These are phyloP conservation scores for Dryas iulia DNA, from an alignment of 1,140 invertebrate genomes.

Conservation along the genomic window DNA sequence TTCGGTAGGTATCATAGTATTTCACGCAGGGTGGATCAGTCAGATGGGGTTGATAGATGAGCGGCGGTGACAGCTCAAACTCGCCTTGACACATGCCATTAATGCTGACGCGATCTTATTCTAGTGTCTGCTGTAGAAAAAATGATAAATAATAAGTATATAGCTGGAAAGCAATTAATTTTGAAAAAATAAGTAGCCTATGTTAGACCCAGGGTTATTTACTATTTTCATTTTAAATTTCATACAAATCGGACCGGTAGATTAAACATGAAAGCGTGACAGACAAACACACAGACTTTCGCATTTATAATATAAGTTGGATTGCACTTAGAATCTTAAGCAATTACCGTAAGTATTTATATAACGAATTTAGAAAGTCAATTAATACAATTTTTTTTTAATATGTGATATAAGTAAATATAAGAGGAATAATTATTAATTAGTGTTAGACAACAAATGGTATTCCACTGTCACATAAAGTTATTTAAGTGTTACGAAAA, in stretches of 20 bases:
- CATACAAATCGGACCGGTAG: no score
- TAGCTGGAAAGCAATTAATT: no score
- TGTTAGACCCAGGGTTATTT: no score
- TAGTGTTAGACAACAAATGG: not conserved
- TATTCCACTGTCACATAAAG: conserved; percentile 7
- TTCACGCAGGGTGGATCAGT: conserved; percentile 24
- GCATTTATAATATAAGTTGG: no score
- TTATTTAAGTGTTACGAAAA: conserved; percentile 12
- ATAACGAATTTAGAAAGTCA: no score
- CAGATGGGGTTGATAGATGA: conserved; percentile 61
- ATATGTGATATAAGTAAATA: no score
- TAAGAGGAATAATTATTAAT: conserved; percentile 1
- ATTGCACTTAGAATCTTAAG: no score
- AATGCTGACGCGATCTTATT: conserved; percentile 55
- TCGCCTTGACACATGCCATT: conserved; percentile 54
- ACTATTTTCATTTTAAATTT: not conserved
- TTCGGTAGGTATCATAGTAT: conserved; percentile 16
- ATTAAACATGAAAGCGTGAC: no score
- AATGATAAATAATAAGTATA: not conserved
- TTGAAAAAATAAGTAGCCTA: no score
- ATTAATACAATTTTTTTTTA: no score
- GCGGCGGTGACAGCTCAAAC: conserved; percentile 52
- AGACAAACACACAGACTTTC: no score
- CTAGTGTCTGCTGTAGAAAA: not conserved
- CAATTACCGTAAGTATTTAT: no score